Base-by-base conservation (phyloP, 2,113 vertebrate genomes). In the Calyptomena viridis region DNA sequence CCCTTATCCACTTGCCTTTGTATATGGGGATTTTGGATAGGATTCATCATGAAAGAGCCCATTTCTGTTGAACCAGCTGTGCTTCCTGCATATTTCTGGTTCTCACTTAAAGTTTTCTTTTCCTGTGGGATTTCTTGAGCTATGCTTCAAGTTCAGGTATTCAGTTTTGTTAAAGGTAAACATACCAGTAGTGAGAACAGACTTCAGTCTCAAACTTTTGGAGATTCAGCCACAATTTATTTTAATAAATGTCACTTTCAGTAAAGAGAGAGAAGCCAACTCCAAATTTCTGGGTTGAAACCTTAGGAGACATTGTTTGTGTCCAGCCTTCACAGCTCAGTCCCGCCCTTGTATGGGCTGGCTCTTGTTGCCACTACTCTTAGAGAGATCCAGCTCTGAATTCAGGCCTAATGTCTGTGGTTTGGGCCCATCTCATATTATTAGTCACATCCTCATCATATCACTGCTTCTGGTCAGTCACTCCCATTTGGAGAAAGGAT, bases 81-180 rank as follows among this genome's bases (percentile, higher is more conserved):
- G 35, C 31, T 90, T 85, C 68, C 75, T 88, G 73, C n/a, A 18
- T 87, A 88, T 88, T 92, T 95, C 67, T 90, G 46, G 15, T 88
- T 77, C 76, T 73, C 74, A n/a, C 30, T 44, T 9, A 9, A 85
- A 77, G 27, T 85, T 93, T 69, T 82, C 5, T 88, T 90, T 88
- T 86, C 59, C 59, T 77, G 17, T 67, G 52, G 58, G 69, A 78
- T 92, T 89, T 77, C 67, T 86, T 83, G 55, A 93, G 50, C 86
- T 76, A 23, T 39, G 35, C 37, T 90, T 90, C 87, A 52, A 37
- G 49, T 76, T 79, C 90, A 94, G 93, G 73, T 88, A 63, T 93
- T 95, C 82, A 52, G n/a, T 82, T 88, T 88, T 74, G 50, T 72
- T 95, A 35, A 75, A 88, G 46, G 63, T 74, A 94, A 95, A 91